Conservation (phyloP, 2,113 vertebrate genomes). For the Gadus macrocephalus region DNA sequence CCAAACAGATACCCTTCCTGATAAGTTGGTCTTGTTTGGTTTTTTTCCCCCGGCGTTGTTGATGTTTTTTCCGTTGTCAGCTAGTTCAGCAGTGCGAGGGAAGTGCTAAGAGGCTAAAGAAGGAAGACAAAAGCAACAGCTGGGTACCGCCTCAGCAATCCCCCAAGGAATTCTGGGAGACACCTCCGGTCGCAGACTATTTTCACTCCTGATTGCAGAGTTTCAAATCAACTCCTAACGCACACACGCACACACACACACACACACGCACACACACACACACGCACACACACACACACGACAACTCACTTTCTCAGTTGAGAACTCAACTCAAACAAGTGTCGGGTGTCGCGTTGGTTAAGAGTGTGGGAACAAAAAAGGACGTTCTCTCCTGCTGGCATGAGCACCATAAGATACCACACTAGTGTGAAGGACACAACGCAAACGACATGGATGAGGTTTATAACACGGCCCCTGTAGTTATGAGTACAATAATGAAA, state of each 20-base stretch:
- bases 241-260: slow-evolving; percentile 25
- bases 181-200: slow-evolving; percentile 64
- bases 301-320: slow-evolving; percentile 50
- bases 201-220: slow-evolving; percentile 73
- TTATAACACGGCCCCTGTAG: neutral
- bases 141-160: slow-evolving; percentile 73
- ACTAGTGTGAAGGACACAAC: neutral
- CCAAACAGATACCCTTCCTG: slow-evolving; percentile 68
- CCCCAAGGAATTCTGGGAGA: slow-evolving; percentile 63
- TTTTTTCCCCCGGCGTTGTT: too few species aligned
- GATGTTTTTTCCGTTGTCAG: slow-evolving; percentile 39
- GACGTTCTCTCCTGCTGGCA: neutral
- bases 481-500: slow-evolving; percentile 3
- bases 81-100: slow-evolving; percentile 57
- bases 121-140: slow-evolving; percentile 71
- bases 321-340: neutral
- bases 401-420: neutral
- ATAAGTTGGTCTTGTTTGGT: slow-evolving; percentile 52
- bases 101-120: slow-evolving; percentile 75
- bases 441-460: too few species aligned
- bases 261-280: slow-evolving; percentile 28
- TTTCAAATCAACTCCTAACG: slow-evolving; percentile 71
- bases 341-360: neutral
- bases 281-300: slow-evolving; percentile 41
- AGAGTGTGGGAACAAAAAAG: neutral